Base-by-base conservation (phyloP, 2,113 vertebrate genomes). In the Illadopsis cleaveri region DNA sequence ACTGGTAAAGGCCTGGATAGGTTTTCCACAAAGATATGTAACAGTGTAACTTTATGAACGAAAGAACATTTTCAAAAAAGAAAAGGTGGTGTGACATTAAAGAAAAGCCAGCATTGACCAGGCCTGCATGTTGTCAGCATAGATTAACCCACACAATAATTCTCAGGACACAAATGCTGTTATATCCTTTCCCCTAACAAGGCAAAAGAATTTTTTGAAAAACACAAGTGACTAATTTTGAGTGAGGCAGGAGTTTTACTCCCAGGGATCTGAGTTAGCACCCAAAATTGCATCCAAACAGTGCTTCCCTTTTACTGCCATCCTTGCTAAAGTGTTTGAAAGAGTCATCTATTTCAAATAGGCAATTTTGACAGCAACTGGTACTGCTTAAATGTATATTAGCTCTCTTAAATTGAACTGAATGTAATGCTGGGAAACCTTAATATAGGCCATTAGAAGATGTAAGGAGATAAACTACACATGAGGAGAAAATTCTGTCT, bases 401-500 rank as follows among this genome's bases (percentile, higher is more conserved):
- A 92, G 23, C 79, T 94, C 8, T 75, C 76, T 87, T 85, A 87
- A 94, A 94, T 64, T 82, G 78, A 90, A 86, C 54, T 86, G 81
- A 90, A 48, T 93, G 23, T 84, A 86, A 78, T 71, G 61, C 76
- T 73, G 72, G 30, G 40, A 95, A 96, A n/a, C 68, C 75, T 91
- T 93, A 94, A 94, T 96, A 81, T 82, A 94, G 83, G 70, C 38
- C 54, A 83, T 95, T 95, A 94, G 79, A 84, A 92, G 77, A 90
- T 3, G 8, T 80, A 94, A 93, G 33, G 89, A 96, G 77, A 93
- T 82, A 96, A 96, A 97, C 86, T 94, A 71, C 81, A 91, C 53
- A 53, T 86, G 86, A 96, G 89, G 93, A 96, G 80, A 91, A 96
- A 88, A 89, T 16, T 22, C 30, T 82, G 69, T 90, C 95, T 97